Percentiles rank a stretch among this genome's conserved stretches.
Evolutionary conservation across 2,888 invertebrate species (phyloP).

Genomic region (Venusia cambrica): DNA sequence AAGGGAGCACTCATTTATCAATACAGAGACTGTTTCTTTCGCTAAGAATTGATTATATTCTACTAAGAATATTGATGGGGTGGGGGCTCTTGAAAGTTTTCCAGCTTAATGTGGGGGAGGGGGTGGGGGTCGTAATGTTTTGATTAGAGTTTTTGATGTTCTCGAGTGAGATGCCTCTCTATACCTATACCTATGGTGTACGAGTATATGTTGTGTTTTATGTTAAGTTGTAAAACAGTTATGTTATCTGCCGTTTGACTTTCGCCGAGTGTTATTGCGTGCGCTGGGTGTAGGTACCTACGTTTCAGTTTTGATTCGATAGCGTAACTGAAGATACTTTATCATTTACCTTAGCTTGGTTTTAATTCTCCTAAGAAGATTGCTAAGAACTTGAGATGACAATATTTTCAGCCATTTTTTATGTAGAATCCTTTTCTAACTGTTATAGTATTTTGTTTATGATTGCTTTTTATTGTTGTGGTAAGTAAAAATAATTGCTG

Average conservation of each 20-base stretch:
- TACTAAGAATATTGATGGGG: slow-evolving; percentile 77
- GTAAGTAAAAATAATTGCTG: no score
- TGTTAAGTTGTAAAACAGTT: slow-evolving; percentile 34
- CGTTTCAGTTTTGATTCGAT: slow-evolving; percentile 11
- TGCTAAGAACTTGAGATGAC: no score
- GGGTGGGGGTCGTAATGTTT: slow-evolving; percentile 49
- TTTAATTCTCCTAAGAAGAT: no score
- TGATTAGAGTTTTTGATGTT: slow-evolving; percentile 74
- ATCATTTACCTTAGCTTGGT: no score
- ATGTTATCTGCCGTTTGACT: slow-evolving; percentile 29
- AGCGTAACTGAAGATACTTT: neutral
- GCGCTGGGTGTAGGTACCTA: slow-evolving; percentile 12
- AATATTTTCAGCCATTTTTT: no score
- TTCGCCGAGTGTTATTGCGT: slow-evolving; percentile 25
- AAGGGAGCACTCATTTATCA: slow-evolving; percentile 80
- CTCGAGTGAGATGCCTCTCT: slow-evolving; percentile 35
- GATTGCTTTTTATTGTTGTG: no score
- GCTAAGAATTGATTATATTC: slow-evolving; percentile 80
- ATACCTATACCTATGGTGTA: slow-evolving; percentile 30
- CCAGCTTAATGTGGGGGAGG: slow-evolving; percentile 44
- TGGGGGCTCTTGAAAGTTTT: slow-evolving; percentile 53
- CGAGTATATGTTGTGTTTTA: slow-evolving; percentile 35
- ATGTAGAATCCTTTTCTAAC: no score
- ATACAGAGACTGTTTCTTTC: slow-evolving; percentile 80
- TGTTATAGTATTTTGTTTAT: no score